Evolutionary conservation across 2,888 invertebrate species (phyloP).

Genomic region (Synanthedon vespiformis): DNA sequence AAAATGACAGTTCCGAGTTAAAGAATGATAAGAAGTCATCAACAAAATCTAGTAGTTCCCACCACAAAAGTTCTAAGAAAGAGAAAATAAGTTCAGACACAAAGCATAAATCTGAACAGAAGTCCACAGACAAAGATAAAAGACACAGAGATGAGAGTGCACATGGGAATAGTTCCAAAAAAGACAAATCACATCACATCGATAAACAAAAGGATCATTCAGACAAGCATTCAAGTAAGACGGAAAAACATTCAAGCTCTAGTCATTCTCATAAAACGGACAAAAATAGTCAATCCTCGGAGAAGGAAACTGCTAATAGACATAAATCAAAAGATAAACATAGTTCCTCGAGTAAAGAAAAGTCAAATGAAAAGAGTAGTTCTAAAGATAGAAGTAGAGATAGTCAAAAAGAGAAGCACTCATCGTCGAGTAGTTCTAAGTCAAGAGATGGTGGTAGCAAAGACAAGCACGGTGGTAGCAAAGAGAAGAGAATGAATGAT

Average conservation of each 20-base stretch:
- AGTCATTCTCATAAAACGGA: slow-evolving; percentile 20
- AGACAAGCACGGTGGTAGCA: slow-evolving; percentile 20
- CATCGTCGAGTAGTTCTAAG: slow-evolving; percentile 36
- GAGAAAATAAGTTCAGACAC: slow-evolving; percentile 30
- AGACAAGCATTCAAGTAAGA: slow-evolving; percentile 12
- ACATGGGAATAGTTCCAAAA: slow-evolving; percentile 13
- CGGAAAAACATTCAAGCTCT: slow-evolving; percentile 14
- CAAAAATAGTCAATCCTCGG: slow-evolving; percentile 31
- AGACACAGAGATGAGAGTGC: slow-evolving; percentile 20
- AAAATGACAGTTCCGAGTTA: slow-evolving; percentile 24
- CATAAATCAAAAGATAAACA: slow-evolving; percentile 43
- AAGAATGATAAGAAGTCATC: slow-evolving; percentile 22
- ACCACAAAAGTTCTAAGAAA: slow-evolving; percentile 22
- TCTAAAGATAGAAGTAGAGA: slow-evolving; percentile 45
- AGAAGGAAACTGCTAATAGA: slow-evolving; percentile 33
- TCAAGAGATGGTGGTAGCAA: slow-evolving; percentile 28
- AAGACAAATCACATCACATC: slow-evolving; percentile 5
- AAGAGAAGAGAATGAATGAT: slow-evolving; percentile 41
- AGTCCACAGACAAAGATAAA: slow-evolving; percentile 27
- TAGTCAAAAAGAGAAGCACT: slow-evolving; percentile 41
- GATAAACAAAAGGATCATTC: slow-evolving; percentile 6
- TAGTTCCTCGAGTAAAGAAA: slow-evolving; percentile 47
- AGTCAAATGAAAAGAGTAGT: slow-evolving; percentile 41
- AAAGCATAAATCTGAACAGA: slow-evolving; percentile 29
- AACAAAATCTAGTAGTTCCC: slow-evolving; percentile 4